Base-by-base conservation (phyloP, 1,140 invertebrate genomes). In the Diabrotica virgifera region DNA sequence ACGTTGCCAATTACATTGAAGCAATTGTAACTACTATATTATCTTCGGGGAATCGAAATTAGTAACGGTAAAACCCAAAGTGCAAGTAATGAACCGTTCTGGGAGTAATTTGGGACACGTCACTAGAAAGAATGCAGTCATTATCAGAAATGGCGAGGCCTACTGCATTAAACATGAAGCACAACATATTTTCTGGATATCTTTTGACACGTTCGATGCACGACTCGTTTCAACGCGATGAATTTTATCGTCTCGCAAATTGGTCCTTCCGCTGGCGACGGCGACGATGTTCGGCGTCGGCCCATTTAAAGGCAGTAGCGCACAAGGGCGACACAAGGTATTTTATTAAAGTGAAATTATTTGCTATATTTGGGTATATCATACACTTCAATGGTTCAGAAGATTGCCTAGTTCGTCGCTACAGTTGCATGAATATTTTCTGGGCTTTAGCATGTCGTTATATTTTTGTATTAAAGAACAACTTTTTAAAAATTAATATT, bases 51-150 rank as follows among this genome's bases (percentile, higher is more conserved):
- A 46, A 5, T 46, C n/a, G 40, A 46, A 46, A 46, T 46, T 38
- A 56, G 53, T 69, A 52, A 59, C 53, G 53, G 56, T 36, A 37
- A 36, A 12, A 35, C 52, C 52, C 35, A 59, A 52, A 67, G 64
- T 64, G 65, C 61, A 64, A 62, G 62, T 70, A 66, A 70, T 70
- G 68, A 64, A 50, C 52, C 65, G 67, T 66, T 70, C 55, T 57
- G 68, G 70, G 68, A 70, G 66, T 70, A 67, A 72, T 72, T 72
- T 67, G 59, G 64, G 57, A 14, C 64, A 62, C 56, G 50, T 46
- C 57, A 63, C 61, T 53, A 62, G 63, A 68, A 69, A 72, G 70
- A 72, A 72, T 72, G 70, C 68, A 70, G 70, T 68, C 68, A 72
- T 72, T 72, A 72, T 72, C 68, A 65, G 64, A 57, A 67, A 72